A percentile compares a stretch with the other conserved stretches of the same genome.
These are phyloP conservation scores for Lamellibrachia satsuma DNA, from an alignment of 2,888 invertebrate species.

Conservation along the genomic window DNA sequence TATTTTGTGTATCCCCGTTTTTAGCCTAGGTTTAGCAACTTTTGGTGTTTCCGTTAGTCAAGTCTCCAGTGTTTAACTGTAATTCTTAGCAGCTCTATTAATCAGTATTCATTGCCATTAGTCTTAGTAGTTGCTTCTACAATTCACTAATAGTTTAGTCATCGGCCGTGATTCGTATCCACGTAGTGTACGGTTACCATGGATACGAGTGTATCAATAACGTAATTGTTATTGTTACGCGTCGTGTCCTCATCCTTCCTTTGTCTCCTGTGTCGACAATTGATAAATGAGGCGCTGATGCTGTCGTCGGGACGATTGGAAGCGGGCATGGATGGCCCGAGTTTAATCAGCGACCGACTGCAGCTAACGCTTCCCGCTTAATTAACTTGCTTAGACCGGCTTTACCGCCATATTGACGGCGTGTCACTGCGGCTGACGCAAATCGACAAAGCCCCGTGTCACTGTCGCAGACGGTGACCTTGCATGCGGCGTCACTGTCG, in stretches of 20 bases:
- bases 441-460: neutral
- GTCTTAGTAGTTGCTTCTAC: too few relatives aligned
- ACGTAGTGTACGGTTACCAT: too few relatives aligned
- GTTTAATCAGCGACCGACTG: slow-evolving; percentile 4
- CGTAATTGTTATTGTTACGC: neutral
- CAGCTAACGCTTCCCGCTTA: neutral
- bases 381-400: slow-evolving; percentile 6
- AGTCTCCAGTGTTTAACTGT: too few relatives aligned
- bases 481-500: neutral
- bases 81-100: too few relatives aligned
- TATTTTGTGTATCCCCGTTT: too few relatives aligned
- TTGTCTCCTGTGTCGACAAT: neutral
- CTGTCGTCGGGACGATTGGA: neutral
- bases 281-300: neutral
- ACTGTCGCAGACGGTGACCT: neutral
- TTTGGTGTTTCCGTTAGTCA: too few relatives aligned
- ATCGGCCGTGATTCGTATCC: too few relatives aligned
- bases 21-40: too few relatives aligned
- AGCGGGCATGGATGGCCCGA: neutral
- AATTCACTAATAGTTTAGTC: too few relatives aligned
- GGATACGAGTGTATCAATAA: too few relatives aligned
- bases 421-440: neutral
- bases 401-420: neutral
- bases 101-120: too few relatives aligned
- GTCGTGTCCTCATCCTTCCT: neutral